A percentile compares a stretch with the other conserved stretches of the same genome.
Evolutionary conservation across 2,888 invertebrate genomes (phyloP).

Genomic region (Plemyria rubiginata): DNA sequence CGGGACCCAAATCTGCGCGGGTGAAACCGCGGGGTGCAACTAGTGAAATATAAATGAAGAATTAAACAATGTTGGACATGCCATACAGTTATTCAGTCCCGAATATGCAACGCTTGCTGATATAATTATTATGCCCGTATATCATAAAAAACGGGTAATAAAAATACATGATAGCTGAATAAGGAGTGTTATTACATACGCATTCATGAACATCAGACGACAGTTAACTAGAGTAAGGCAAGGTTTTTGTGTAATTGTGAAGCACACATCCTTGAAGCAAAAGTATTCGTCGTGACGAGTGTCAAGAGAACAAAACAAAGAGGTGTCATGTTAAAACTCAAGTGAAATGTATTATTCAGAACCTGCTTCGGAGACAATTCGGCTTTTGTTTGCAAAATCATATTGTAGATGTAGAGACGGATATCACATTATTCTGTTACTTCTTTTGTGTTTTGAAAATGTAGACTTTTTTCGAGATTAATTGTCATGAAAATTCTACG

Average conservation of each 20-base stretch:
- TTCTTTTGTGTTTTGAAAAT: constrained; percentile 29
- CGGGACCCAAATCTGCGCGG: no score
- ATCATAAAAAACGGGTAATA: no score
- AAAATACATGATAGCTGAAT: no score
- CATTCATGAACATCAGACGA: neutral
- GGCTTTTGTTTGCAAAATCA: constrained; percentile 60
- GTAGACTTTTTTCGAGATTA: constrained; percentile 9
- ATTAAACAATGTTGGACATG: no score
- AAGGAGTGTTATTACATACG: no score
- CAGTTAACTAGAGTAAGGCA: neutral
- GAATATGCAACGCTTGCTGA: no score
- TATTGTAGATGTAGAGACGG: constrained; percentile 48
- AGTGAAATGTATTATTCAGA: constrained; percentile 73
- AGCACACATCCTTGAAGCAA: constrained; percentile 32
- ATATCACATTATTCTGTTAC: constrained; percentile 43
- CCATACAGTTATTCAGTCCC: no score
- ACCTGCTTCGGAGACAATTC: constrained; percentile 59
- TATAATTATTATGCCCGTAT: no score
- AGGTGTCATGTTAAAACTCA: constrained; percentile 71
- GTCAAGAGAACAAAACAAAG: constrained; percentile 60
- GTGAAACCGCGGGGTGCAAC: no score
- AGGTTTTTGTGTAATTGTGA: constrained; percentile 5
- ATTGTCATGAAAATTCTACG: constrained; percentile 7
- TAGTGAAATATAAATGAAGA: no score
- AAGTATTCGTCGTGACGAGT: constrained; percentile 48